phyloP scores from a whole-genome alignment of 2,888 invertebrate species.

The Stenotaenia linearis region DNA sequence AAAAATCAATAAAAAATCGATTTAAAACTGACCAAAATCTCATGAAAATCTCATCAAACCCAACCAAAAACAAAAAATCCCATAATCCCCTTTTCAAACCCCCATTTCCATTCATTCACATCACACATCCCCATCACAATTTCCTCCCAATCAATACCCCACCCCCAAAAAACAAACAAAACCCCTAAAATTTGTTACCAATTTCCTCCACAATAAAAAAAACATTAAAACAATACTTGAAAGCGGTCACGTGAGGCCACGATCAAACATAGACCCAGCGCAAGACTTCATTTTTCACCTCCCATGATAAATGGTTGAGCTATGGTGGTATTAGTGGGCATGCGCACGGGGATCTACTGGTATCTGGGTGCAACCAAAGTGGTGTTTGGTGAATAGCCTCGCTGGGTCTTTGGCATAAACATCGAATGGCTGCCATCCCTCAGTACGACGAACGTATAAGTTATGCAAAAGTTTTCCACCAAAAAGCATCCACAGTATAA shows the following conservation, averaged over 20 bases:
- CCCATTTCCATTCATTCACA: too few species aligned
- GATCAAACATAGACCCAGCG: background rate
- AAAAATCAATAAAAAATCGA: too few species aligned
- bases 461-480: background rate
- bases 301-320: constrained; percentile 14
- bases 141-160: too few species aligned
- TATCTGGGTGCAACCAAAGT: background rate
- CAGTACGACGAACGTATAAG: background rate
- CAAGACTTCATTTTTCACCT: background rate
- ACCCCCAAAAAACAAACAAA: too few species aligned
- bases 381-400: background rate
- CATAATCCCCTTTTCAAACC: too few species aligned
- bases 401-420: constrained; percentile 4
- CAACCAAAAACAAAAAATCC: too few species aligned
- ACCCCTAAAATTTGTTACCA: background rate
- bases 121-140: background rate
- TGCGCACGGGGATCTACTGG: constrained; percentile 1
- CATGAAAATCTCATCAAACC: too few species aligned
- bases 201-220: background rate
- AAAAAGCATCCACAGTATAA: background rate
- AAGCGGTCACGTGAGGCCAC: background rate
- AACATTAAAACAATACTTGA: background rate
- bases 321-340: constrained; percentile 21
- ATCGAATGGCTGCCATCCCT: background rate
- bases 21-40: too few species aligned